phyloP scores from a whole-genome alignment of 2,797 vertebrate species.

The Gadopsis bispinosus region DNA sequence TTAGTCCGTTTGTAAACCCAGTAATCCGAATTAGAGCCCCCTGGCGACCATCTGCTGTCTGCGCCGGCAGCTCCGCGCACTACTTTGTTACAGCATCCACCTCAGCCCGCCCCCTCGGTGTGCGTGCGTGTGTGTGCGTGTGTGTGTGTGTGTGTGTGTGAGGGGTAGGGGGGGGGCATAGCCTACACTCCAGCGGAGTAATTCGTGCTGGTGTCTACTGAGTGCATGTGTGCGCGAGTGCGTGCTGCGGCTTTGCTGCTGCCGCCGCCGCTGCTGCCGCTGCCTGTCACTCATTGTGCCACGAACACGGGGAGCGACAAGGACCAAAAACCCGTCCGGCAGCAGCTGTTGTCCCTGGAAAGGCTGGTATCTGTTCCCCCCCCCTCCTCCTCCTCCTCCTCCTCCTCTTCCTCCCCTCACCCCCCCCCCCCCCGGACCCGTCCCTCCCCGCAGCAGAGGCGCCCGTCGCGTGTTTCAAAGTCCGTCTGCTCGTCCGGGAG shows the following conservation, averaged over 20 bases:
- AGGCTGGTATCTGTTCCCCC: constrained; percentile 39
- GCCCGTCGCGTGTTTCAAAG: constrained; percentile 49
- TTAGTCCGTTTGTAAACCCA: constrained; percentile 71
- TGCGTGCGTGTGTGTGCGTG: background rate
- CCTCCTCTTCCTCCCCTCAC: too few relatives aligned
- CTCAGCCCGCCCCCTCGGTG: constrained; percentile 64
- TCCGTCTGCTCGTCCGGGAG: constrained; percentile 79
- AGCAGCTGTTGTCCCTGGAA: constrained; percentile 66
- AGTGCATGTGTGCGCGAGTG: constrained; percentile 59
- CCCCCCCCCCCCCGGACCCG: too few relatives aligned
- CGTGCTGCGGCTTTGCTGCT: constrained; percentile 86
- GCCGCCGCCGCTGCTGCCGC: constrained; percentile 89
- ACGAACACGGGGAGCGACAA: constrained; percentile 87
- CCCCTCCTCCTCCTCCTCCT: background rate
- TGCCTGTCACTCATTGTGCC: constrained; percentile 93
- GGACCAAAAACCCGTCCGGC: constrained; percentile 72
- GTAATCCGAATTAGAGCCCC: constrained; percentile 80
- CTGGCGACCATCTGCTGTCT: constrained; percentile 83
- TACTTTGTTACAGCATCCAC: constrained; percentile 78
- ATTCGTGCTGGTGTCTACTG: constrained; percentile 78
- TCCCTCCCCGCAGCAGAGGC: constrained; percentile 22
- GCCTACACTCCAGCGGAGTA: constrained; percentile 88
- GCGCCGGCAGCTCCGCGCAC: constrained; percentile 71
- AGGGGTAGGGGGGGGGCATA: too few relatives aligned
- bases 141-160: background rate